Percentiles rank a stretch among this genome's conserved stretches.
phyloP scores from a whole-genome alignment of 2,888 invertebrate species.

The Drosophila monieri region DNA sequence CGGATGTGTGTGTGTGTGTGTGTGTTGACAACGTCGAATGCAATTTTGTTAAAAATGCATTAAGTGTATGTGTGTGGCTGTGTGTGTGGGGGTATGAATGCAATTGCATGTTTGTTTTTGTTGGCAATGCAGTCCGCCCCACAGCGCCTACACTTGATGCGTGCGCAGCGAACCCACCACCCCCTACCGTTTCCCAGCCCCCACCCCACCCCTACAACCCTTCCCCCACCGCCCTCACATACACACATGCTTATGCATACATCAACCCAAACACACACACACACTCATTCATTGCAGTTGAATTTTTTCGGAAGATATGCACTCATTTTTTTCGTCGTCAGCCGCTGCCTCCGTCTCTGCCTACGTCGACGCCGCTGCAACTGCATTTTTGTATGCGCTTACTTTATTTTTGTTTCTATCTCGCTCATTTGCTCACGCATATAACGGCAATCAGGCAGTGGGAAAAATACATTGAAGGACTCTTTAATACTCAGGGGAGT shows the following conservation, averaged over 20 bases:
- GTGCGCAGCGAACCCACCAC: slow-evolving; percentile 63
- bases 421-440: slow-evolving; percentile 75
- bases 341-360: slow-evolving; percentile 48
- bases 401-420: slow-evolving; percentile 69
- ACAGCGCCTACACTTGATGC: slow-evolving; percentile 62
- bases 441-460: slow-evolving; percentile 65
- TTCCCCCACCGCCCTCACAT: background rate
- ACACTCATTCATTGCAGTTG: slow-evolving; percentile 55
- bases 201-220: background rate
- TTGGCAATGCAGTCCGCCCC: slow-evolving; percentile 69
- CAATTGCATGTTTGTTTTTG: slow-evolving; percentile 79
- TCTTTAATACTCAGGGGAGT: background rate
- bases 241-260: slow-evolving; percentile 29
- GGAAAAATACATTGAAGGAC: slow-evolving; percentile 23
- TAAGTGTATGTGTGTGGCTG: slow-evolving; percentile 59
- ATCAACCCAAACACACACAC: slow-evolving; percentile 44
- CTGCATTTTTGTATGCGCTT: slow-evolving; percentile 53
- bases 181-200: slow-evolving; percentile 1
- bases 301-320: slow-evolving; percentile 80
- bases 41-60: slow-evolving; percentile 80
- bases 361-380: slow-evolving; percentile 35
- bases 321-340: slow-evolving; percentile 66
- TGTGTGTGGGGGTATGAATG: slow-evolving; percentile 61
- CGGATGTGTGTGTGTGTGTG: slow-evolving; percentile 38
- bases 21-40: slow-evolving; percentile 70